Evolutionary conservation across 2,888 invertebrate species (phyloP).

Genomic region (Clepsis dumicolana): DNA sequence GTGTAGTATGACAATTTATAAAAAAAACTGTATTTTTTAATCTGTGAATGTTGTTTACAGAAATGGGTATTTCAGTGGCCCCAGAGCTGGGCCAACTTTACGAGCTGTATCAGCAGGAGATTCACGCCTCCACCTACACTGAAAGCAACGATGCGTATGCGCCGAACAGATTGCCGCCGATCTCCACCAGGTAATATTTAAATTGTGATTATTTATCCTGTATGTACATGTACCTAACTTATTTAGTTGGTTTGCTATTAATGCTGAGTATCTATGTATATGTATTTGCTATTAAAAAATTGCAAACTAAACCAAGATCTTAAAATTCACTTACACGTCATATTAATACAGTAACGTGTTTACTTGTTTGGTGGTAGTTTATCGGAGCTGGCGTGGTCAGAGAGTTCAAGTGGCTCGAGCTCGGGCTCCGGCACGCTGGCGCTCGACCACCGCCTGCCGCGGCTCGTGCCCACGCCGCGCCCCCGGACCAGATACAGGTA

Average conservation of each 20-base stretch:
- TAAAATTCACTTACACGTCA: too few relatives aligned
- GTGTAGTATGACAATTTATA: too few relatives aligned
- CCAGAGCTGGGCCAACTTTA: conserved; percentile 93
- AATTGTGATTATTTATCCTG: background rate
- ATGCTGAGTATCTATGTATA: too few relatives aligned
- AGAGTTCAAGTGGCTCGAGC: conserved; percentile 81
- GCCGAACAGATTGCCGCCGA: conserved; percentile 87
- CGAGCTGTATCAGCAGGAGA: conserved; percentile 94
- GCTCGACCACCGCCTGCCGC: conserved; percentile 68
- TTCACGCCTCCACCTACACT: conserved; percentile 92
- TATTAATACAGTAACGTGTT: too few relatives aligned
- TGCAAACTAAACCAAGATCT: too few relatives aligned
- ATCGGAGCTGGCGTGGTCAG: conserved; percentile 81
- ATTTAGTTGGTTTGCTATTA: too few relatives aligned
- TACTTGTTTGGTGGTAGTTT: conserved; percentile 54
- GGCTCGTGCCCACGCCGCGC: conserved; percentile 70
- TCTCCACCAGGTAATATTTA: conserved; percentile 83
- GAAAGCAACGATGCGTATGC: conserved; percentile 86
- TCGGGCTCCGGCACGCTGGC: conserved; percentile 73
- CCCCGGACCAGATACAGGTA: conserved; percentile 77
- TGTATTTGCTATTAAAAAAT: too few relatives aligned
- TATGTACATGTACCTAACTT: too few relatives aligned
- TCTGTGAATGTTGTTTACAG: conserved; percentile 63
- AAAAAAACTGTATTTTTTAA: background rate
- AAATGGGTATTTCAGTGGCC: conserved; percentile 89